Evolutionary conservation across 1,140 invertebrate species (phyloP).

Genomic region (Hypsibius dujardini): DNA sequence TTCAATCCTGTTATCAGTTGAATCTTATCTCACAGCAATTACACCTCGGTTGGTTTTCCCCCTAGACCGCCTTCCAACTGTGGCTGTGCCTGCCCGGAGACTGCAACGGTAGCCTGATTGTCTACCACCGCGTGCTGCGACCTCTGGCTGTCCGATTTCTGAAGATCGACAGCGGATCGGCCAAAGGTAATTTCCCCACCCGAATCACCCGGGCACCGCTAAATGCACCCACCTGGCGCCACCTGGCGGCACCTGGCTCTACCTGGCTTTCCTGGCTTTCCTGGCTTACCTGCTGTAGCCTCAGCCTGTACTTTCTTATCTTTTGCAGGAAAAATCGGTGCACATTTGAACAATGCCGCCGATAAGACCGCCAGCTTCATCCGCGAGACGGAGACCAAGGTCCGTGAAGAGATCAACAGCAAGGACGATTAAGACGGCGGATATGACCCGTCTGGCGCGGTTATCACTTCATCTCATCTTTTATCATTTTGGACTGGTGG

Average conservation of each 20-base stretch:
- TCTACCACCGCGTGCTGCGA: slow-evolving; percentile 1
- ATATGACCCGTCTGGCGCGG: no score
- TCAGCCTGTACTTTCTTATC: neutral
- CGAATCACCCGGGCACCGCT: no score
- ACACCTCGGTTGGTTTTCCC: neutral
- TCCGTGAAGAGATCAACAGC: neutral
- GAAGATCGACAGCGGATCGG: slow-evolving; percentile 7
- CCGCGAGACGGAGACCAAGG: neutral
- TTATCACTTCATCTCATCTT: no score
- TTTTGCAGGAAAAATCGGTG: neutral
- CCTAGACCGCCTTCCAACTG: neutral
- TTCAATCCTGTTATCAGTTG: no score
- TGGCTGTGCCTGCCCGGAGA: slow-evolving; percentile 10
- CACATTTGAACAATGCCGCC: neutral
- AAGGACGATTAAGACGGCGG: neutral
- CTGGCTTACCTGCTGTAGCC: neutral
- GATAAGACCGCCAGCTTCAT: neutral
- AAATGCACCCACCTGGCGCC: neutral
- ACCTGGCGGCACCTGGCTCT: no score
- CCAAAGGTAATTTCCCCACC: no score
- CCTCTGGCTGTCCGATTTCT: neutral
- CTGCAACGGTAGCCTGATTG: neutral
- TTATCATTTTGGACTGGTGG: no score
- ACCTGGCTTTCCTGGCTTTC: no score
- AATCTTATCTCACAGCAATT: no score